A percentile compares a stretch with the other conserved stretches of the same genome.
Evolutionary conservation across 2,113 vertebrate genomes (phyloP).

Genomic region (Regulus satrapa): DNA sequence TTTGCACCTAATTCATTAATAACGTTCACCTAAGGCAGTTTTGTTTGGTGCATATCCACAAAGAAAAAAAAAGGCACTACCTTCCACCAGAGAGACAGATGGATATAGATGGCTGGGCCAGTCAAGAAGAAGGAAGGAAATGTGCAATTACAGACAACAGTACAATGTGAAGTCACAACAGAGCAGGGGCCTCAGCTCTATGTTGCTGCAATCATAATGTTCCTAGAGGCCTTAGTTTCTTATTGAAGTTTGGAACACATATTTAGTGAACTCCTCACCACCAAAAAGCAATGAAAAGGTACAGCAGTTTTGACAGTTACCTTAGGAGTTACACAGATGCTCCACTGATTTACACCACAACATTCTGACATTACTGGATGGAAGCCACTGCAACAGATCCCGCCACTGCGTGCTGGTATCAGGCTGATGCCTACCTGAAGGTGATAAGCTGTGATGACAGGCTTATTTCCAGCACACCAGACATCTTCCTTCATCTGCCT

Average conservation of each 20-base stretch:
- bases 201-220: neutral
- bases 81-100: neutral
- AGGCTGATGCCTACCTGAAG: conserved; percentile 72
- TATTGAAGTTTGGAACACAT: neutral
- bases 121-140: neutral
- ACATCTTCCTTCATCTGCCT: conserved; percentile 82
- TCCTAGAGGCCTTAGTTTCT: neutral
- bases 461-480: conserved; percentile 80
- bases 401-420: rapidly evolving
- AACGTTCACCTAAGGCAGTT: neutral
- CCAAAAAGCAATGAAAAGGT: neutral
- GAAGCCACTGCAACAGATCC: neutral
- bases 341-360: neutral
- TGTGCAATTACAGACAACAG: neutral
- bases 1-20: neutral
- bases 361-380: neutral
- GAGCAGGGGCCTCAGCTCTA: neutral
- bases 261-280: neutral
- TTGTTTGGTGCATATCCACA: neutral
- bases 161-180: neutral
- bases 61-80: neutral
- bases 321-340: neutral
- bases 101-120: neutral
- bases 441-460: conserved; percentile 80
- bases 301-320: neutral